Conservation (phyloP, 2,888 invertebrate genomes). For the Scaptomyza tumidula region DNA sequence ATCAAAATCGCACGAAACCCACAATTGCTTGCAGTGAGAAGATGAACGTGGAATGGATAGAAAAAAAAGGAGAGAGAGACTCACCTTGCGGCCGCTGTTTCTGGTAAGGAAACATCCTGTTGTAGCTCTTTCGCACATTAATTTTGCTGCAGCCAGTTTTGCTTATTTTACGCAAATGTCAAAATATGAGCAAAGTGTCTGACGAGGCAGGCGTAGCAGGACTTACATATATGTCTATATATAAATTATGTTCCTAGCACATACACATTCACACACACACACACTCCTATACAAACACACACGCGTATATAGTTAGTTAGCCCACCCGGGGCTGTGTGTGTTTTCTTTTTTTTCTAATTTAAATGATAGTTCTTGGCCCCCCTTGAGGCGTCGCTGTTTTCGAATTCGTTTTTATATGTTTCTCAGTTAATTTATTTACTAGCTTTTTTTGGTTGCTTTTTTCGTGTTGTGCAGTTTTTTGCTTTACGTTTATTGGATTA, state of each 20-base stretch:
- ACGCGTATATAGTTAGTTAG: neutral
- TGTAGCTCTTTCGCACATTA: slow-evolving; percentile 90
- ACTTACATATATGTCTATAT: slow-evolving; percentile 32
- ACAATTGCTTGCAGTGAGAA: neutral
- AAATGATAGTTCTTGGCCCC: slow-evolving; percentile 60
- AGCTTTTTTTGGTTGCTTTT: neutral
- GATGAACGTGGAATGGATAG: neutral
- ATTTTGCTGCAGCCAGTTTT: slow-evolving; percentile 76
- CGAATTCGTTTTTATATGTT: slow-evolving; percentile 50
- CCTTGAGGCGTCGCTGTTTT: slow-evolving; percentile 35
- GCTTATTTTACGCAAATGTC: slow-evolving; percentile 39
- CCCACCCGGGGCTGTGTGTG: slow-evolving; percentile 39
- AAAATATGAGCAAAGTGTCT: slow-evolving; percentile 25
- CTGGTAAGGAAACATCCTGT: slow-evolving; percentile 88
- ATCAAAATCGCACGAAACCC: slow-evolving; percentile 2
- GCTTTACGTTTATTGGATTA: slow-evolving; percentile 19
- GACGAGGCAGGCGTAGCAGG: slow-evolving; percentile 20
- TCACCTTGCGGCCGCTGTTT: slow-evolving; percentile 83
- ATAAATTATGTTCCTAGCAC: slow-evolving; percentile 7
- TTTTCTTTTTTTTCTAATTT: slow-evolving; percentile 49
- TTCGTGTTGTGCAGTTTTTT: slow-evolving; percentile 30
- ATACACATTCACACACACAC: neutral
- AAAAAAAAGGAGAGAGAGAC: slow-evolving; percentile 36
- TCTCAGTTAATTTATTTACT: slow-evolving; percentile 53
- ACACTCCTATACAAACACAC: slow-evolving; percentile 9